Evolutionary conservation across 2,797 vertebrate genomes (phyloP).

Genomic region (Emydoidea blandingii): DNA sequence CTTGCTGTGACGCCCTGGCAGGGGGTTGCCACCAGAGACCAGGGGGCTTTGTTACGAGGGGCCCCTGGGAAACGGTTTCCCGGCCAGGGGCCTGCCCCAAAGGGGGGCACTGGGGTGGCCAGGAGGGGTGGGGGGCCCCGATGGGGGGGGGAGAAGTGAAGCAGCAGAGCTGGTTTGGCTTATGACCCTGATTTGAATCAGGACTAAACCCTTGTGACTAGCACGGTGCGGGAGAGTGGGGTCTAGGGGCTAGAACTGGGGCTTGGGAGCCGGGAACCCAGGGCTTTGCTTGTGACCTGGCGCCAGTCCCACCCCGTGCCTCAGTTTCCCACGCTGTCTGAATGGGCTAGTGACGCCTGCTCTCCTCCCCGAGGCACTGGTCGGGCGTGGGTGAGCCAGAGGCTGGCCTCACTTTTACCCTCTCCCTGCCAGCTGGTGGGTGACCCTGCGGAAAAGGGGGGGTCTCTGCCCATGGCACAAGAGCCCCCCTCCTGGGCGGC

Average conservation of each 20-base stretch:
- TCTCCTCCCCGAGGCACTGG: neutral
- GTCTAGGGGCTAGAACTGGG: neutral
- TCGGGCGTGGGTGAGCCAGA: neutral
- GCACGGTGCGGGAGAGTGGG: neutral
- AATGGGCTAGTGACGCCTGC: neutral
- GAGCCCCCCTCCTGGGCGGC: too few species aligned
- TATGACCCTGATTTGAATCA: too few species aligned
- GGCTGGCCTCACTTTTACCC: neutral
- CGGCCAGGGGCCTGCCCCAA: too few species aligned
- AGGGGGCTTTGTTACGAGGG: too few species aligned
- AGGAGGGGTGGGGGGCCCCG: too few species aligned
- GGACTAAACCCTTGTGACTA: neutral
- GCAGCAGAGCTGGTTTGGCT: too few species aligned
- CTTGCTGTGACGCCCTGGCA: neutral
- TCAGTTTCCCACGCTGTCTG: neutral
- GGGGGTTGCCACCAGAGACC: too few species aligned
- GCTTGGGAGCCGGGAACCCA: neutral
- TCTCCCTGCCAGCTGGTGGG: neutral
- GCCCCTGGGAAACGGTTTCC: too few species aligned
- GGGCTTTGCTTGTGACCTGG: neutral
- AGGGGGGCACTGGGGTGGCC: too few species aligned
- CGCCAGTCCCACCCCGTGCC: fast-evolving
- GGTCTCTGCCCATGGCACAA: neutral
- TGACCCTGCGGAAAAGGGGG: too few species aligned
- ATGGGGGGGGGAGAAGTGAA: too few species aligned